A percentile compares a stretch with the other conserved stretches of the same genome.
phyloP scores from a whole-genome alignment of 2,888 invertebrate species.

The Halictus ligatus region DNA sequence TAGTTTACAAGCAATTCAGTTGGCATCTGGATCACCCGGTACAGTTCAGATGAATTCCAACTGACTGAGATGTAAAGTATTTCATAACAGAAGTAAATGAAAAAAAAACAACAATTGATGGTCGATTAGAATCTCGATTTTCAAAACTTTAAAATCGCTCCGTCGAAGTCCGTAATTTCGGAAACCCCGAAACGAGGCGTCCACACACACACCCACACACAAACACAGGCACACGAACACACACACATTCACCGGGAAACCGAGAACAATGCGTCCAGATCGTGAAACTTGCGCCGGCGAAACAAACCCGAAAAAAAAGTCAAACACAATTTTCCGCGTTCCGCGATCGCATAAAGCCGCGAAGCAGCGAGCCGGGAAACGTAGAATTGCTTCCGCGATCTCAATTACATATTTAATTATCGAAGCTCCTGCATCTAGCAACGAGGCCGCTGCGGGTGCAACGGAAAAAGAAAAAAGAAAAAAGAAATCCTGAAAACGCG shows the following conservation, averaged over 20 bases:
- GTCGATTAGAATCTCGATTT: background rate
- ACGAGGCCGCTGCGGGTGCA: background rate
- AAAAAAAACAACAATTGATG: background rate
- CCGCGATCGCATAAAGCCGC: background rate
- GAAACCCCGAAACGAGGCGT: background rate
- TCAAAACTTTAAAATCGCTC: background rate
- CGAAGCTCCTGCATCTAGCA: constrained; percentile 20
- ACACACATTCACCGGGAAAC: background rate
- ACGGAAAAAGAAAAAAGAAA: background rate
- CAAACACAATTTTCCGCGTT: background rate
- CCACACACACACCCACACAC: background rate
- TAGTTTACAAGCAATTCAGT: too few relatives aligned
- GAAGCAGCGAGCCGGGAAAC: background rate
- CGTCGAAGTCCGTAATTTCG: background rate
- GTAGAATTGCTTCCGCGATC: constrained; percentile 27
- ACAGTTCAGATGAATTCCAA: background rate
- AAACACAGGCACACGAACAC: too few relatives aligned
- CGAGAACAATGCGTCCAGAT: background rate
- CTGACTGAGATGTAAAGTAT: background rate
- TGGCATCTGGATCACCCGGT: too few relatives aligned
- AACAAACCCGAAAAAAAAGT: background rate
- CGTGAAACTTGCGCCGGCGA: background rate
- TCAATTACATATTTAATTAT: constrained; percentile 52
- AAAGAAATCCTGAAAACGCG: constrained; percentile 31
- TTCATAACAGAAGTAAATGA: background rate